A percentile compares a stretch with the other conserved stretches of the same genome.
Evolutionary conservation across 2,113 vertebrate species (phyloP).

Genomic region (Sinocyclocheilus maitianheensis): DNA sequence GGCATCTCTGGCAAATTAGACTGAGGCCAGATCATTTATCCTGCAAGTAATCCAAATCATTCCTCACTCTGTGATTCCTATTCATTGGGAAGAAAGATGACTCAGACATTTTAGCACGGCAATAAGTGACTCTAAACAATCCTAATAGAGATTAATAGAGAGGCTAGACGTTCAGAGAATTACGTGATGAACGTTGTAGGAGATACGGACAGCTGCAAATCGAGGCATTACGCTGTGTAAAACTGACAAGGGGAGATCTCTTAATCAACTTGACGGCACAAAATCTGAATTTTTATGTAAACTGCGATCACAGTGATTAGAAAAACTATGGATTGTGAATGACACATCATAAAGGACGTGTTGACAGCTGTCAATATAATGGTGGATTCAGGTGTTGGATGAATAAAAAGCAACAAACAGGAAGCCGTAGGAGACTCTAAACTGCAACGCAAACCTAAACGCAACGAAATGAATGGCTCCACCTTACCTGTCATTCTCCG

Average conservation of each 20-base stretch:
- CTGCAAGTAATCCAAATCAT: slow-evolving; percentile 47
- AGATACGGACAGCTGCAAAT: not conserved
- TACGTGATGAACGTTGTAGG: not conserved
- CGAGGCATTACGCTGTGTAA: not conserved
- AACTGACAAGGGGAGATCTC: not conserved
- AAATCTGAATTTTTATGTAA: not conserved
- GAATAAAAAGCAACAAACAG: not conserved
- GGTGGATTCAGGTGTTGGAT: no score
- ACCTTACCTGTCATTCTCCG: slow-evolving; percentile 87
- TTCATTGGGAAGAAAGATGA: slow-evolving; percentile 48
- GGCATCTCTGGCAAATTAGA: slow-evolving; percentile 47
- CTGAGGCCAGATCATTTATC: slow-evolving; percentile 49
- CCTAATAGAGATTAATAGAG: slow-evolving; percentile 38
- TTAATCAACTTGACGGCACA: not conserved
- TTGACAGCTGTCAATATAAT: not conserved
- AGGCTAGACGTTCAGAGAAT: not conserved
- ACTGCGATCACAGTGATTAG: not conserved
- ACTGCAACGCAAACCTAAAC: not conserved
- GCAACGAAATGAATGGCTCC: not conserved
- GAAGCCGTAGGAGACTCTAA: not conserved
- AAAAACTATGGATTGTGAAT: not conserved
- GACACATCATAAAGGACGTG: not conserved
- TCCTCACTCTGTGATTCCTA: slow-evolving; percentile 35
- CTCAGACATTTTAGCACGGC: slow-evolving; percentile 47
- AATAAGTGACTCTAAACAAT: slow-evolving; percentile 44